Evolutionary conservation across 1,140 invertebrate genomes (phyloP), one percentile per base, ranked within the genome.

Genomic region (Holcopasites calliopsidis): DNA sequence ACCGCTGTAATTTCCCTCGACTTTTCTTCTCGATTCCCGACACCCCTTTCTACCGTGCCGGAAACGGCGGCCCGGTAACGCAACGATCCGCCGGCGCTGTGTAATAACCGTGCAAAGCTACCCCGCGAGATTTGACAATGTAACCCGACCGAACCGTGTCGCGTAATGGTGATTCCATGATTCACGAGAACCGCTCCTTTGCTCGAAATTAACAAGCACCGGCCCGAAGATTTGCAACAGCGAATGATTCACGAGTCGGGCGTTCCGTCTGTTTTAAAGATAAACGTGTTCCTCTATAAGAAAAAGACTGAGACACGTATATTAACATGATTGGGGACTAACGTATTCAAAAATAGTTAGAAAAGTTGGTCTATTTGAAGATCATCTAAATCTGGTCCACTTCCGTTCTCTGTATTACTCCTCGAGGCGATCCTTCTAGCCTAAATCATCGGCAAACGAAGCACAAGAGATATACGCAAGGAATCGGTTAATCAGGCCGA

Each of bases 41-140:
- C 13, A 31, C 11, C 35, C 26, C 40, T 28, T 33, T 55, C 1
- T n/a, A 4, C 35, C 52, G 4, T 21, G 31, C 7, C 44, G 42
- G n/a, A n/a, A n/a, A n/a, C n/a, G n/a, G n/a, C n/a, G n/a, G n/a
- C n/a, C n/a, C n/a, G 21, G 42, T 38, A 71, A 60, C 7, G 31
- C 6, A 35, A 18, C 26, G 18, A 23, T 31, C 35, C 57, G 16
- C 18, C 13, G 47, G 28, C 13, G 6, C 11, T 33, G 44, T 62
- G 47, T 62, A 72, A 72, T 47, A 72, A 72, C 26, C 18, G 58
- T 3, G 3, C 47, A 18, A 52, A 61, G 23, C 40, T 61, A 18
- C 44, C n/a, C 26, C 26, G 11, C n/a, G 55, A 35, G 47, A 38
- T 62, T 72, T 40, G 38, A 72, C 35, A 52, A 62, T 52, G 61